Evolutionary conservation across 2,797 vertebrate genomes (phyloP).

Genomic region (Mormyrops attenuatus): DNA sequence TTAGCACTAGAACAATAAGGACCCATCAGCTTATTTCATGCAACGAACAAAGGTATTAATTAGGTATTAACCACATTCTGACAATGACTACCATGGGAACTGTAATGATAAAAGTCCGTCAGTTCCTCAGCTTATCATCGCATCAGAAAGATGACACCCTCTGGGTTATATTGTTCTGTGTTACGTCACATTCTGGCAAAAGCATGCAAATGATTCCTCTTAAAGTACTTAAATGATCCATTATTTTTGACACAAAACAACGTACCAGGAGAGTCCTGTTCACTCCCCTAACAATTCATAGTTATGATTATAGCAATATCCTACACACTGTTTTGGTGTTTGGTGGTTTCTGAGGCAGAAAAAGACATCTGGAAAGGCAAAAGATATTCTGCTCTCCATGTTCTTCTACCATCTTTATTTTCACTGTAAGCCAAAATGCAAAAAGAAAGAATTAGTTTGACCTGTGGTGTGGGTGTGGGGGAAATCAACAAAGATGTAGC

Average conservation of each 20-base stretch:
- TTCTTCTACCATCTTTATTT: conserved; percentile 22
- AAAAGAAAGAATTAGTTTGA: conserved; percentile 37
- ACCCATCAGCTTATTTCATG: not conserved
- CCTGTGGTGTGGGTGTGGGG: conserved; percentile 52
- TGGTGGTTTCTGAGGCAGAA: not conserved
- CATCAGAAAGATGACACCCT: not conserved
- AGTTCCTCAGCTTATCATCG: not conserved
- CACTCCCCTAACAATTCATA: not conserved
- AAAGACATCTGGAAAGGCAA: conserved; percentile 9
- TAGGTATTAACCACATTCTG: not conserved
- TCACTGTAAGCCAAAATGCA: conserved; percentile 34
- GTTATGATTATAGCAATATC: not conserved
- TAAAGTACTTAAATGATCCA: not conserved
- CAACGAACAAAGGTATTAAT: not conserved
- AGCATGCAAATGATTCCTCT: not conserved
- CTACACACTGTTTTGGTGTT: not conserved
- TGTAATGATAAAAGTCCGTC: not conserved
- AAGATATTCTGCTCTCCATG: not conserved
- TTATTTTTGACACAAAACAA: not conserved
- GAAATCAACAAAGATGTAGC: conserved; percentile 49
- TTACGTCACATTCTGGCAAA: not conserved
- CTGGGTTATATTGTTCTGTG: not conserved
- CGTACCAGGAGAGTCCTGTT: not conserved
- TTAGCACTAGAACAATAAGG: not conserved
- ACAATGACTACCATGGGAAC: not conserved